These are phyloP conservation scores for Pseudopipra pipra DNA, from an alignment of 2,113 vertebrate species.

Conservation along the genomic window DNA sequence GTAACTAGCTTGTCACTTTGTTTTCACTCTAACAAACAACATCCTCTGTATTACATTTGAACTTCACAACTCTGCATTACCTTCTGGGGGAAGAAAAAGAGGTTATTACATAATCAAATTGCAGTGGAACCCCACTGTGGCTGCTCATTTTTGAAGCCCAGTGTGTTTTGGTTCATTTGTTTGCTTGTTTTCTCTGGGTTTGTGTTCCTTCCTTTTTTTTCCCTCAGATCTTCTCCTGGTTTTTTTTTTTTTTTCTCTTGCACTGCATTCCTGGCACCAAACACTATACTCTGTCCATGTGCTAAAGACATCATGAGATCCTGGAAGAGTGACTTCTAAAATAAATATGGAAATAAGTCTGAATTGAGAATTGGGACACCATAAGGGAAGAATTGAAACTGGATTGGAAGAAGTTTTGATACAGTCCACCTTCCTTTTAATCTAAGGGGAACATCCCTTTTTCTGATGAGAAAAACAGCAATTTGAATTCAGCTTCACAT, in stretches of 20 bases:
- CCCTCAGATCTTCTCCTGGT: background rate
- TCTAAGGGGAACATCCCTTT: conserved; percentile 42
- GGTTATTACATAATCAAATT: conserved; percentile 50
- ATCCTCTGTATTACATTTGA: conserved; percentile 15
- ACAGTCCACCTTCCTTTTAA: conserved; percentile 47
- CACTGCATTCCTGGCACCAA: conserved; percentile 27
- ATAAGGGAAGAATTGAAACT: background rate
- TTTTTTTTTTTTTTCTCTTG: background rate
- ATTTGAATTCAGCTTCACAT: background rate
- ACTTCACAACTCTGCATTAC: conserved; percentile 31
- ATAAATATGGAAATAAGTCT: conserved; percentile 54
- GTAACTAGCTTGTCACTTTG: conserved; percentile 17
- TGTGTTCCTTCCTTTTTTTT: background rate
- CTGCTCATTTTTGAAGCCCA: conserved; percentile 51
- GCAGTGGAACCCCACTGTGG: conserved; percentile 47
- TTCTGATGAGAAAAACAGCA: conserved; percentile 49
- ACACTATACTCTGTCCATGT: conserved; percentile 21
- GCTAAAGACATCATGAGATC: conserved; percentile 60
- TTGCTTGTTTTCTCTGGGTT: conserved; percentile 27
- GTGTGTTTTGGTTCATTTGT: conserved; percentile 45
- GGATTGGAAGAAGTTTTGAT: conserved; percentile 22
- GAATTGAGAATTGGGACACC: background rate
- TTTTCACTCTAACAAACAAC: conserved; percentile 43
- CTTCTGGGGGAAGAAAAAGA: conserved; percentile 29
- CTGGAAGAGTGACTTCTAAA: conserved; percentile 48